Conservation (phyloP, 1,140 invertebrate genomes). For the Drosophila subpulchrella region DNA sequence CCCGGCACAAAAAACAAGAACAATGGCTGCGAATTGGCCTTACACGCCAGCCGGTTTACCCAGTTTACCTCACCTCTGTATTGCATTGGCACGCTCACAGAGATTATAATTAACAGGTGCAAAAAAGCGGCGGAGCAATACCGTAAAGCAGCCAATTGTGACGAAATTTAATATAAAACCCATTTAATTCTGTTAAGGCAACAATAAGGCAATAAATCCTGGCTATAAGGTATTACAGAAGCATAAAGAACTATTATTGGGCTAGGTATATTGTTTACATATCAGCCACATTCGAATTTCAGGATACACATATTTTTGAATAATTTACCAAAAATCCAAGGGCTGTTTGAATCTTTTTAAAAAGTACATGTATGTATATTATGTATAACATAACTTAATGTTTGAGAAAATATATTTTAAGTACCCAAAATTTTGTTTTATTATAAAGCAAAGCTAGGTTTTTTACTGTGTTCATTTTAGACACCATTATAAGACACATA, state of each 20-base stretch:
- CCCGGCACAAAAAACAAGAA: slow-evolving; percentile 19
- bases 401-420: too few relatives aligned
- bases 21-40: slow-evolving; percentile 31
- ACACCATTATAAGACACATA: too few relatives aligned
- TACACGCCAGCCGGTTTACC: slow-evolving; percentile 31
- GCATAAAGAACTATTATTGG: not conserved
- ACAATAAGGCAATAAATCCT: slow-evolving; percentile 1
- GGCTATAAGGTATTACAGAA: not conserved
- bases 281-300: too few relatives aligned
- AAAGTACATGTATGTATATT: too few relatives aligned
- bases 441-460: too few relatives aligned
- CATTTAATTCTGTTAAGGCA: slow-evolving; percentile 8
- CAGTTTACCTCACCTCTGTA: not conserved
- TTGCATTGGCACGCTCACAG: slow-evolving; percentile 10
- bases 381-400: too few relatives aligned
- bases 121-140: slow-evolving; percentile 22
- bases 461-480: too few relatives aligned
- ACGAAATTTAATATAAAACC: not conserved
- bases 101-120: slow-evolving; percentile 38
- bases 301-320: too few relatives aligned
- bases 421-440: too few relatives aligned
- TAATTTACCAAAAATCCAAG: too few relatives aligned
- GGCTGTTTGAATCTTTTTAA: too few relatives aligned
- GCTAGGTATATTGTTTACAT: too few relatives aligned
- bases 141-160: slow-evolving; percentile 21